Conservation (phyloP, 2,113 vertebrate species). For the Manacus vitellinus region DNA sequence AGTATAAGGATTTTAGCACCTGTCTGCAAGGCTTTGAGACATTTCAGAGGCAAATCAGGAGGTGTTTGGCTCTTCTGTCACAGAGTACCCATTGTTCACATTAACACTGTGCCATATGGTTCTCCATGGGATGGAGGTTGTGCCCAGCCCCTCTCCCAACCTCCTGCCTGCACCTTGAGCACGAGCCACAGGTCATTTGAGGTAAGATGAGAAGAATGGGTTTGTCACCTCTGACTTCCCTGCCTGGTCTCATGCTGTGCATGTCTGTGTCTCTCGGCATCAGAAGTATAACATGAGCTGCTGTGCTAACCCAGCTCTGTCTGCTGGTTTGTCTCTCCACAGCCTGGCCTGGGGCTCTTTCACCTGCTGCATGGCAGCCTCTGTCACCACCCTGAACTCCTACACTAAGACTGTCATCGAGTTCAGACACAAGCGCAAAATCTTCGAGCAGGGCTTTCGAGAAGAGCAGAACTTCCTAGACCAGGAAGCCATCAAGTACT, state of each 20-base stretch:
- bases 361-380: constrained; percentile 98
- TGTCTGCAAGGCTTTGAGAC: background rate
- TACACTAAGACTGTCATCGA: constrained; percentile 99
- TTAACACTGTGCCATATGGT: rapidly evolving
- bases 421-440: constrained; percentile 95
- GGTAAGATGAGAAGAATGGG: background rate
- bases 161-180: background rate
- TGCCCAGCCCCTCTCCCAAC: background rate
- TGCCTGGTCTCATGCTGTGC: background rate
- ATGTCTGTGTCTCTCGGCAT: background rate
- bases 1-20: background rate
- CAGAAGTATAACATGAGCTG: background rate
- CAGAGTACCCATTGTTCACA: background rate
- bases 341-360: constrained; percentile 98
- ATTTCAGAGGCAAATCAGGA: background rate
- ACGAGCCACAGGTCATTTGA: background rate
- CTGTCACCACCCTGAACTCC: constrained; percentile 97
- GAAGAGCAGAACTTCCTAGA: constrained; percentile 93
- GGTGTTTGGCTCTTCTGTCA: background rate
- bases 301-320: constrained; percentile 46
- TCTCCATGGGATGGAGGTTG: background rate
- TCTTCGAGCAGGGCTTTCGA: constrained; percentile 91
- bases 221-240: background rate
- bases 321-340: constrained; percentile 57
- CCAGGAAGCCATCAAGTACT: constrained; percentile 91